phyloP scores from a whole-genome alignment of 2,113 vertebrate genomes.

The Scomber scombrus region DNA sequence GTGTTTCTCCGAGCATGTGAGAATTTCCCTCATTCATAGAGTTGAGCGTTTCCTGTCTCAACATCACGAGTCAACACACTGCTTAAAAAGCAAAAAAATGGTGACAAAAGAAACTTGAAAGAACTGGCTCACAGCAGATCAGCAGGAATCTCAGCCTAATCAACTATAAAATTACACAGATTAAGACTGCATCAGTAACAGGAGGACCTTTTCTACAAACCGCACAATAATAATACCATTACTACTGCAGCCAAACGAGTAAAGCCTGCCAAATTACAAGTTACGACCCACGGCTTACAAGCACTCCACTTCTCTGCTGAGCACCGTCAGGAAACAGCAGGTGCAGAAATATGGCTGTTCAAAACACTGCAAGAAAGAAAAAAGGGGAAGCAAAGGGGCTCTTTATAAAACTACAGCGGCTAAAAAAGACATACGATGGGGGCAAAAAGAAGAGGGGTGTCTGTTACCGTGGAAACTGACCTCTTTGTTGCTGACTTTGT shows the following conservation, averaged over 20 bases:
- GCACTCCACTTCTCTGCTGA: constrained; percentile 57
- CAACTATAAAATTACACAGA: constrained; percentile 34
- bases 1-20: constrained; percentile 75
- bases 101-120: not conserved
- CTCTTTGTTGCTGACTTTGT: constrained; percentile 71
- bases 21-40: constrained; percentile 83
- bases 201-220: constrained; percentile 35
- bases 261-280: constrained; percentile 60
- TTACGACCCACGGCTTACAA: constrained; percentile 55
- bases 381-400: constrained; percentile 56
- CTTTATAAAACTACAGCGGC: constrained; percentile 36
- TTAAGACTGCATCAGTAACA: constrained; percentile 20
- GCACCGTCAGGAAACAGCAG: constrained; percentile 70
- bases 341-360: constrained; percentile 73
- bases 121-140: not conserved
- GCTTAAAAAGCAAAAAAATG: constrained; percentile 21
- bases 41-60: constrained; percentile 74
- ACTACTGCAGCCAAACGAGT: constrained; percentile 37
- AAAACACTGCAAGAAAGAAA: constrained; percentile 53
- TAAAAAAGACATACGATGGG: constrained; percentile 44
- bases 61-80: constrained; percentile 11
- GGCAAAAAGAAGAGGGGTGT: constrained; percentile 45
- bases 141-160: constrained; percentile 18
- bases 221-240: constrained; percentile 33
- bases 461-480: constrained; percentile 78